Percentiles rank a stretch among this genome's conserved stretches.
Evolutionary conservation across 1,140 invertebrate genomes (phyloP).

Genomic region (Harlomillsia oculata): DNA sequence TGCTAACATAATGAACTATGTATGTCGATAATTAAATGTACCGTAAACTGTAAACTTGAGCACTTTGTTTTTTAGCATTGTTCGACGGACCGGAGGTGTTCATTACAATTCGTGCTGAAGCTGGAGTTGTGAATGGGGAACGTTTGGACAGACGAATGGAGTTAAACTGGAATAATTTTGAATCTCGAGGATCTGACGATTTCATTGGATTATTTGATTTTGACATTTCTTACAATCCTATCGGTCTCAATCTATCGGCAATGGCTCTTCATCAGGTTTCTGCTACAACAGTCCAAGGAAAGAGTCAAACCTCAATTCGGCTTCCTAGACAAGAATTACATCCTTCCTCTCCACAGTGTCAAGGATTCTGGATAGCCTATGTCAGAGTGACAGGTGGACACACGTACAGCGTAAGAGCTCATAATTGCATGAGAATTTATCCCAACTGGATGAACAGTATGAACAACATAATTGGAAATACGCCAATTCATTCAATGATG

Average conservation of each 20-base stretch:
- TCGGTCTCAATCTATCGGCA: neutral
- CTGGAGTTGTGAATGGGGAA: neutral
- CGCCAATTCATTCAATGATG: slow-evolving; percentile 49
- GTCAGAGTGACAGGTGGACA: slow-evolving; percentile 17
- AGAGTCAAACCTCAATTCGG: slow-evolving; percentile 3
- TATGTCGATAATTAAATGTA: too few relatives aligned
- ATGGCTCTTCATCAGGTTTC: neutral
- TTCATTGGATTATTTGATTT: slow-evolving; percentile 22
- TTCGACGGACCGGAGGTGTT: slow-evolving; percentile 17
- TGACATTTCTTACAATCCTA: neutral
- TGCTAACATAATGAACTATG: too few relatives aligned
- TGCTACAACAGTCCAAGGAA: slow-evolving; percentile 2
- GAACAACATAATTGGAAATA: slow-evolving; percentile 40
- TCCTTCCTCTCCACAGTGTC: too few relatives aligned
- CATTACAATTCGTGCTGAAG: slow-evolving; percentile 12
- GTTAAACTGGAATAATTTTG: slow-evolving; percentile 25
- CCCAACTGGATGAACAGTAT: slow-evolving; percentile 53
- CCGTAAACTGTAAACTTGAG: neutral
- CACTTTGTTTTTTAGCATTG: neutral
- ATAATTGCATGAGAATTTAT: slow-evolving; percentile 41
- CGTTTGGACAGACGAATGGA: slow-evolving; percentile 12
- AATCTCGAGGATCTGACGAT: slow-evolving; percentile 5
- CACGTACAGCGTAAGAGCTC: neutral
- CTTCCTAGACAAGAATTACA: too few relatives aligned
- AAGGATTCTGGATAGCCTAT: slow-evolving; percentile 40